These are phyloP conservation scores for Muntiacus muntjak DNA, from an alignment of 2,113 vertebrate species.

Conservation along the genomic window DNA sequence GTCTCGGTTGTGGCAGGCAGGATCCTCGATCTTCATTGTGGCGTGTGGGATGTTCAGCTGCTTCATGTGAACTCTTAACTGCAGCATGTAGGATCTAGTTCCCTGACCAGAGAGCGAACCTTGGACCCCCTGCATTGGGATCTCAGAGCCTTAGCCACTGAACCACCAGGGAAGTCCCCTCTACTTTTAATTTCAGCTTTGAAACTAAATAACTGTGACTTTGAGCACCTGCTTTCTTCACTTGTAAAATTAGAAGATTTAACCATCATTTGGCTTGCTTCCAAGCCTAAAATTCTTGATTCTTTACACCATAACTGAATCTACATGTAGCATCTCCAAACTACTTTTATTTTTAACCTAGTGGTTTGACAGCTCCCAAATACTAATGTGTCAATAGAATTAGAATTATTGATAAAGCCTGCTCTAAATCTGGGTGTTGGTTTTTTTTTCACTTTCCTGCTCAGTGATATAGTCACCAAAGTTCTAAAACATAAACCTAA, in stretches of 20 bases:
- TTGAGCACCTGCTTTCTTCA: neutral
- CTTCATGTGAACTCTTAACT: neutral
- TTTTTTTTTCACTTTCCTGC: neutral
- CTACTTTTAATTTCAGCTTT: neutral
- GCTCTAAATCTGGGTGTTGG: neutral
- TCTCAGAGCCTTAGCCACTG: neutral
- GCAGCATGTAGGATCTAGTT: neutral
- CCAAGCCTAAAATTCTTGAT: neutral
- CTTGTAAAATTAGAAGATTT: neutral
- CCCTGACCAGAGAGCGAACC: neutral
- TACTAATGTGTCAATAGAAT: neutral
- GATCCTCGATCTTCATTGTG: neutral
- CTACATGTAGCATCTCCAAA: neutral
- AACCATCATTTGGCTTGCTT: neutral
- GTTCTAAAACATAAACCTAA: neutral
- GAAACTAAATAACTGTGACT: neutral
- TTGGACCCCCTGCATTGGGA: neutral
- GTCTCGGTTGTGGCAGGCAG: neutral
- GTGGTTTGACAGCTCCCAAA: neutral
- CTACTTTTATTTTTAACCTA: neutral
- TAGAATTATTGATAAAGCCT: neutral
- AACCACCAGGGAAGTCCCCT: neutral
- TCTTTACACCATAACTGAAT: neutral
- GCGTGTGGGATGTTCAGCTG: rapidly evolving
- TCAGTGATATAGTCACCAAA: neutral